phyloP scores from a whole-genome alignment of 2,113 vertebrate species.

The Hyla sarda region DNA sequence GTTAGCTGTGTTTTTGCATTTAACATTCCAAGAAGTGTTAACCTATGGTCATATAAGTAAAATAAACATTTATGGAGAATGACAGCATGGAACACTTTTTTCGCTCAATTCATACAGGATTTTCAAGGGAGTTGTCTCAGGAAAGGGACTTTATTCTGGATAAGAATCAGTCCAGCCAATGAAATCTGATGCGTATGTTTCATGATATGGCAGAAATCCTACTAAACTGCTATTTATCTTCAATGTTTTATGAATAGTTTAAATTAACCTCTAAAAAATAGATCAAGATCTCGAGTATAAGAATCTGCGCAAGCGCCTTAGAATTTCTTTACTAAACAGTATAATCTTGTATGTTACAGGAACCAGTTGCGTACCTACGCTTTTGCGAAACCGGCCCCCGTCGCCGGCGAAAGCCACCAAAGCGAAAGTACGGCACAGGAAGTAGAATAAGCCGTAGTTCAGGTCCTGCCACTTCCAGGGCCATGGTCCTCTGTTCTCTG shows the following conservation, averaged over 20 bases:
- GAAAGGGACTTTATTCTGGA: background rate
- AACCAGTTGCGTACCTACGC: too few species aligned
- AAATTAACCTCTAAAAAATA: background rate
- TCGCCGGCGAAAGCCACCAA: too few species aligned
- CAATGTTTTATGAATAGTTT: background rate
- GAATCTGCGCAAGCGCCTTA: too few species aligned
- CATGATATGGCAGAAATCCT: slow-evolving; percentile 7
- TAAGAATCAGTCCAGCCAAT: background rate
- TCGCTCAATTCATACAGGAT: background rate
- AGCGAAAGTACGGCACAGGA: too few species aligned
- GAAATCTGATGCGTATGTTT: slow-evolving; percentile 20
- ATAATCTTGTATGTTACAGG: too few species aligned
- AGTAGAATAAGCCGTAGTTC: too few species aligned
- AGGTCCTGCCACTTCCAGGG: too few species aligned
- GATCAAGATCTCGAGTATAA: background rate
- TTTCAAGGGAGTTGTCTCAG: background rate
- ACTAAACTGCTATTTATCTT: background rate
- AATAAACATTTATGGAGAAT: slow-evolving; percentile 19
- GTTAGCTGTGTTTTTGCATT: background rate
- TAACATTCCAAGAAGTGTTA: slow-evolving; percentile 1
- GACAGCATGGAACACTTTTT: slow-evolving; percentile 9
- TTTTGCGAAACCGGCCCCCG: too few species aligned
- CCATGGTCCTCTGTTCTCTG: too few species aligned
- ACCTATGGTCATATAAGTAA: background rate
- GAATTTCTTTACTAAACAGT: too few species aligned